Percentiles rank a stretch among this genome's conserved stretches.
phyloP scores from a whole-genome alignment of 2,113 vertebrate genomes.

The Dunckerocampus dactyliophorus region DNA sequence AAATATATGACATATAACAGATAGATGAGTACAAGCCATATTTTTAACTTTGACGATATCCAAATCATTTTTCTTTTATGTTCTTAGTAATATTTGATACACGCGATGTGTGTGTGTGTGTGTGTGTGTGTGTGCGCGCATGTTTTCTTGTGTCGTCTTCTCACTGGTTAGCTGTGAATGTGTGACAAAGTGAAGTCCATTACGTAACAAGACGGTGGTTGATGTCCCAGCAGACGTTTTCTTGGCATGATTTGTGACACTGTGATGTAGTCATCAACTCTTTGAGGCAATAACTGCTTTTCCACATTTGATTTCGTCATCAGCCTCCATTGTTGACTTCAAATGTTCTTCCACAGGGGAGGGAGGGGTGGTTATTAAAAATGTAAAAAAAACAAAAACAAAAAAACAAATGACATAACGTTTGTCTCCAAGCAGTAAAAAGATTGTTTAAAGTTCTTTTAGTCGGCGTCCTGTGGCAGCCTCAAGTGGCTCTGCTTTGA shows the following conservation, averaged over 20 bases:
- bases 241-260: neutral
- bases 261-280: neutral
- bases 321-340: neutral
- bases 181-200: too few species aligned
- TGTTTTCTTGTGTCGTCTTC: neutral
- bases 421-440: slow-evolving; percentile 5
- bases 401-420: neutral
- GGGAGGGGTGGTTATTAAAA: neutral
- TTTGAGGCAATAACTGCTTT: slow-evolving; percentile 6
- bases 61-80: neutral
- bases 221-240: too few species aligned
- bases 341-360: slow-evolving; percentile 1
- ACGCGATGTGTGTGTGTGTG: neutral
- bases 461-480: neutral
- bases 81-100: neutral
- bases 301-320: neutral
- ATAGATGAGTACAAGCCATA: slow-evolving; percentile 12
- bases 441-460: too few species aligned
- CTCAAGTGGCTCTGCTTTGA: neutral
- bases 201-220: too few species aligned
- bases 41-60: slow-evolving; percentile 8
- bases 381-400: neutral
- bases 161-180: neutral
- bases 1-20: neutral
- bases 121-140: too few species aligned